A percentile compares a stretch with the other conserved stretches of the same genome.
Conservation (phyloP, 2,797 vertebrate genomes). For the Galagoides demidoff region DNA sequence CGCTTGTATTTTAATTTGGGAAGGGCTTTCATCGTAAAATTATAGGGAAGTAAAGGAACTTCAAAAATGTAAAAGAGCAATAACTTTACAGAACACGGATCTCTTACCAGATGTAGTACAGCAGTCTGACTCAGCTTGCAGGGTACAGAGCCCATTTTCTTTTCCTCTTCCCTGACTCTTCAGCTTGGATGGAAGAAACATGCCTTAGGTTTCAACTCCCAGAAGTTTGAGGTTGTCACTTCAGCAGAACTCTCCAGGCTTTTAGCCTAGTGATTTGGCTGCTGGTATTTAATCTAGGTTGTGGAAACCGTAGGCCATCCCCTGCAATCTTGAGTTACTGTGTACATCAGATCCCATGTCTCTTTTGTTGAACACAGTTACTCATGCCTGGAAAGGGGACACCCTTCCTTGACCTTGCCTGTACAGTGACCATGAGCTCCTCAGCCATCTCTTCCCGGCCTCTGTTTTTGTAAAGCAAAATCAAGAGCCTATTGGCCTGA, state of each 20-base stretch:
- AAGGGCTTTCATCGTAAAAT: constrained; percentile 6
- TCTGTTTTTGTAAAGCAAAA: not conserved
- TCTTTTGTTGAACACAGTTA: not conserved
- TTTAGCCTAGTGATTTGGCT: not conserved
- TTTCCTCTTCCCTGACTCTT: not conserved
- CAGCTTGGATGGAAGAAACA: not conserved
- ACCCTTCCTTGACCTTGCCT: not conserved
- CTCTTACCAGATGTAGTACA: not conserved
- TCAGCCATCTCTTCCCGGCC: not conserved
- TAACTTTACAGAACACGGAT: not conserved
- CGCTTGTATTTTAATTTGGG: not conserved
- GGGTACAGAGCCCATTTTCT: not conserved
- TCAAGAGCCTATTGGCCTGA: not conserved
- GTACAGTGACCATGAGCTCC: not conserved
- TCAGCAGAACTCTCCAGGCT: not conserved
- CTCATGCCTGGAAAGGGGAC: not conserved
- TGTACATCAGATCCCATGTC: not conserved
- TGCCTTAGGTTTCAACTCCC: not conserved
- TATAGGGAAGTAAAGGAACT: constrained; percentile 1
- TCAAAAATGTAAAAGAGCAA: not conserved
- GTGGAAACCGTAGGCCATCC: not conserved
- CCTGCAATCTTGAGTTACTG: not conserved
- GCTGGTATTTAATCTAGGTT: not conserved
- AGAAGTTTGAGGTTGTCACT: not conserved
- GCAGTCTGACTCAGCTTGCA: not conserved